Evolutionary conservation across 2,888 invertebrate genomes (phyloP).

Genomic region (Cephus nigrinus): DNA sequence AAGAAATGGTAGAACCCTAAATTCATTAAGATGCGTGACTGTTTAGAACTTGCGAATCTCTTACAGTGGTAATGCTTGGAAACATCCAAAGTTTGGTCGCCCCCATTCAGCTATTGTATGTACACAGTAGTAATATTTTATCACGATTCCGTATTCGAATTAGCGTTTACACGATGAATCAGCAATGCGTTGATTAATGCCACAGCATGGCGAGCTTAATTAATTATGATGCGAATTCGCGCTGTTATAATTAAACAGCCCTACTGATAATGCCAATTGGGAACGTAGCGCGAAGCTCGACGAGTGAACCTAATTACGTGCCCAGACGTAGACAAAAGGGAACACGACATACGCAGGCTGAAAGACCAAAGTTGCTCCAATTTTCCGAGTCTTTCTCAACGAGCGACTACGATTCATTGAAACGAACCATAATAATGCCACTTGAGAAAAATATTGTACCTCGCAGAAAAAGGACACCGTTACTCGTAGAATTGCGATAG

Average conservation of each 20-base stretch:
- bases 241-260: not conserved
- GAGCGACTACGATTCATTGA: not conserved
- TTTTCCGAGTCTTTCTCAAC: not conserved
- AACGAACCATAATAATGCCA: not conserved
- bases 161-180: not conserved
- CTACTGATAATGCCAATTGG: not conserved
- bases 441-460: not conserved
- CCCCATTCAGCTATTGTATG: not conserved
- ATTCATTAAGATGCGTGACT: not conserved
- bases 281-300: not conserved
- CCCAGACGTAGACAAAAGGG: not conserved
- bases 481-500: not conserved
- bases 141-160: not conserved
- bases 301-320: not conserved
- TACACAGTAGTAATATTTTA: not conserved
- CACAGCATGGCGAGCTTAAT: not conserved
- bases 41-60: not conserved
- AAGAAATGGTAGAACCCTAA: not conserved
- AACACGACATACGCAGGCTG: not conserved
- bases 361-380: not conserved
- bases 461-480: not conserved
- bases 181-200: not conserved
- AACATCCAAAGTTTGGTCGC: not conserved
- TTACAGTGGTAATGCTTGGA: not conserved
- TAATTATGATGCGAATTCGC: not conserved